Percentiles rank a stretch among this genome's conserved stretches.
Conservation (phyloP, 2,888 invertebrate genomes). For the Drosophila eohydei region DNA sequence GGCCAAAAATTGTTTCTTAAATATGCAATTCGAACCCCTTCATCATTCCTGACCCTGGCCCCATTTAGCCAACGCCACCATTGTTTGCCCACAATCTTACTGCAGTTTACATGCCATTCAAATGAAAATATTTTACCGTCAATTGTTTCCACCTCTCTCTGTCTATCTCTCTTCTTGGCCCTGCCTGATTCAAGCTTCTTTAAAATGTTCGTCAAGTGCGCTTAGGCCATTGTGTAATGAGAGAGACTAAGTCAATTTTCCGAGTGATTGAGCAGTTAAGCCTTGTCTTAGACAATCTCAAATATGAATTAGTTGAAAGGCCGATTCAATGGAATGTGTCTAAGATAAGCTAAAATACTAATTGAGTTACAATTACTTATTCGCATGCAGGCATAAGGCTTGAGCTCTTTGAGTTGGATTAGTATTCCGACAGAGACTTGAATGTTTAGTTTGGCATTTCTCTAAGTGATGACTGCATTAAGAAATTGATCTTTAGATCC, state of each 20-base stretch:
- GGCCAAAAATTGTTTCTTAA: conserved; percentile 65
- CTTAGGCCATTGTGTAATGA: not conserved
- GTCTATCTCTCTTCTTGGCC: too few relatives aligned
- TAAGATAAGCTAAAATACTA: not conserved
- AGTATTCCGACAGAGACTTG: too few relatives aligned
- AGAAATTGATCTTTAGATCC: not conserved
- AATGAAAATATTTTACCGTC: conserved; percentile 29
- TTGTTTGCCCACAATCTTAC: conserved; percentile 28
- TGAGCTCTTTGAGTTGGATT: not conserved
- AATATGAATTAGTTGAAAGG: not conserved
- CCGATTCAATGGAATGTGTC: not conserved
- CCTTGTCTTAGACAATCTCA: not conserved
- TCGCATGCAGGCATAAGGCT: not conserved
- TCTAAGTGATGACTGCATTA: not conserved
- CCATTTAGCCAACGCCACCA: conserved; percentile 38
- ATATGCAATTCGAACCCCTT: conserved; percentile 53
- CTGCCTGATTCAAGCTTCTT: not conserved
- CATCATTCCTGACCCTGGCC: conserved; percentile 25
- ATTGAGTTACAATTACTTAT: not conserved
- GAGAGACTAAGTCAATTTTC: conserved; percentile 9
- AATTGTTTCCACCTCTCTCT: conserved; percentile 3
- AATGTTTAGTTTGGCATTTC: not conserved
- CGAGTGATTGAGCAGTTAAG: not conserved
- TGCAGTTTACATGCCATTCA: conserved; percentile 34
- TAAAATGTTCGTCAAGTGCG: not conserved